Evolutionary conservation across 2,888 invertebrate genomes (phyloP).

Genomic region (Heliconius ethilla): DNA sequence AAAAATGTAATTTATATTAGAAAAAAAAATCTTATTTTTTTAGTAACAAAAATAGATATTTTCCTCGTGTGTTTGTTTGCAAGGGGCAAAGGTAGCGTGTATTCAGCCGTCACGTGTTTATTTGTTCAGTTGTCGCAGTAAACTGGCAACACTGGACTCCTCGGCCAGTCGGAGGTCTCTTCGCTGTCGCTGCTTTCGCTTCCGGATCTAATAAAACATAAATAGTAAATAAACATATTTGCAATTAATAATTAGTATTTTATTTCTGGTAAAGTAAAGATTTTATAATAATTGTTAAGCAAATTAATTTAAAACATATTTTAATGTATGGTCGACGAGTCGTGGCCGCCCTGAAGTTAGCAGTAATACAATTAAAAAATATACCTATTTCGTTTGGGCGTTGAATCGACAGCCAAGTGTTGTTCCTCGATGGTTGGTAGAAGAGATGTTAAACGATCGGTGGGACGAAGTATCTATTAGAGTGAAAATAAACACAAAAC

Average conservation of each 20-base stretch:
- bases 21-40: slow-evolving; percentile 11
- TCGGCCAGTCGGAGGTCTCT: slow-evolving; percentile 83
- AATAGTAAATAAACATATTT: background rate
- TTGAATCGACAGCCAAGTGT: slow-evolving; percentile 61
- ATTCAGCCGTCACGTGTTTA: slow-evolving; percentile 10
- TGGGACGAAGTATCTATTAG: slow-evolving; percentile 85
- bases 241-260: no score
- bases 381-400: slow-evolving; percentile 69
- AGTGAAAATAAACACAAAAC: background rate
- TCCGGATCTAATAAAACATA: slow-evolving; percentile 76
- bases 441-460: slow-evolving; percentile 86
- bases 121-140: slow-evolving; percentile 69
- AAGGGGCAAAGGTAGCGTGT: slow-evolving; percentile 26
- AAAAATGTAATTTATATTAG: background rate
- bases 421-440: slow-evolving; percentile 90
- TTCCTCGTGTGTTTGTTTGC: slow-evolving; percentile 6
- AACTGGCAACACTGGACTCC: slow-evolving; percentile 84
- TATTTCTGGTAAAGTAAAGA: no score
- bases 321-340: no score
- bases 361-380: background rate
- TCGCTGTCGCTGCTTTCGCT: slow-evolving; percentile 84
- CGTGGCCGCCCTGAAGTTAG: no score
- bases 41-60: slow-evolving; percentile 23
- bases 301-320: no score
- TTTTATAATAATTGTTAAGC: no score